Evolutionary conservation across 2,113 vertebrate genomes (phyloP), one percentile per base, ranked within the genome.

Genomic region (Microcebus lehilahytsara): DNA sequence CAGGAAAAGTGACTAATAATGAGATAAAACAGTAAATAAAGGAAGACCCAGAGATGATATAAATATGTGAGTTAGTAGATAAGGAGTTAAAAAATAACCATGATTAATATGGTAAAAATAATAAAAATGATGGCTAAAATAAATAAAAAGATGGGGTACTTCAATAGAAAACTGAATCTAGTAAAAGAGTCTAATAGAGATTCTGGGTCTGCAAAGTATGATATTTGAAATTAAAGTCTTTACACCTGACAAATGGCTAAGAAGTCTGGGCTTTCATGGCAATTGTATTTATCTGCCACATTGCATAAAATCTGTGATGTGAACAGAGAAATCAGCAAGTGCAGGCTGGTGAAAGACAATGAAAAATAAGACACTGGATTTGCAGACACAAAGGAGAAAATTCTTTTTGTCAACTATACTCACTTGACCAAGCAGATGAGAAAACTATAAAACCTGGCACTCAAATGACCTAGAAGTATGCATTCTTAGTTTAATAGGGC

Each of bases 221-320:
- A 53, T 88, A 67, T 62, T 72, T 92, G 27, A 94, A 85, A 85
- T 67, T 67, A 53, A 93, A 27, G 10, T 74, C 56, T 95, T 96
- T 51, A 17, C 81, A 13, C 23, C 37, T 83, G 17, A 87, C 1
- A 42, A 27, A 49, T 53, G 58, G 53, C 62, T 66, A 25, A n/a
- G 69, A 90, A 77, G 40, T 12, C 25, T 85, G 37, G 22, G 60
- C 64, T 79, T 17, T 88, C 42, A 19, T 30, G 51, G 51, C 10
- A 34, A 46, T 67, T 88, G 20, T n/a, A 74, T 69, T 83, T 95
- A 77, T 5, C 64, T 94, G 40, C 25, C 34, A 69, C 34, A 67
- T 13, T n/a, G 56, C 53, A 49, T 53, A 72, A 80, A 79, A 75
- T 27, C 34, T 69, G 22, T 49, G 27, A 58, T 58, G 53, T 64